Conservation (phyloP, 2,797 vertebrate species). For the Botia kubotai region DNA sequence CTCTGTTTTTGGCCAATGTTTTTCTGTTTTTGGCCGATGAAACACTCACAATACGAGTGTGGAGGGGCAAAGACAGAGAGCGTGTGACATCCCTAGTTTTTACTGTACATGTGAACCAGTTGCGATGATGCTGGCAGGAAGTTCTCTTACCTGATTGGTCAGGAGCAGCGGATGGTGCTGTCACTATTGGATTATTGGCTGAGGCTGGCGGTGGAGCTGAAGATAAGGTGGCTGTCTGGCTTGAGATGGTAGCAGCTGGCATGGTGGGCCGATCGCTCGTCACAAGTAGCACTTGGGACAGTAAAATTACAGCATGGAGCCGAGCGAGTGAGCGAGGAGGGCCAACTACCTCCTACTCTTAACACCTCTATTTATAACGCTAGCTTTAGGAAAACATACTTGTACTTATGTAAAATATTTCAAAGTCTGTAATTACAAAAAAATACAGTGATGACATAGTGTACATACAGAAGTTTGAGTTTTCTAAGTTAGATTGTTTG, state of each 20-base stretch:
- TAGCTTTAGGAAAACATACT: constrained; percentile 24
- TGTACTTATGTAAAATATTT: constrained; percentile 38
- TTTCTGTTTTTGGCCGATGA: too few species aligned
- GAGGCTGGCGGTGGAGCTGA: constrained; percentile 24
- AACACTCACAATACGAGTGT: too few species aligned
- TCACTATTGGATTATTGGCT: constrained; percentile 23
- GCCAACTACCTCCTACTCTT: constrained; percentile 39
- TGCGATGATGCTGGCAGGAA: not conserved
- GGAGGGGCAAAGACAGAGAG: too few species aligned
- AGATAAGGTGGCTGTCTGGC: constrained; percentile 37
- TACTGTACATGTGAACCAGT: not conserved
- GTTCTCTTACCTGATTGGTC: constrained; percentile 39
- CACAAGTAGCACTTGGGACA: constrained; percentile 48
- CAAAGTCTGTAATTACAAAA: constrained; percentile 11
- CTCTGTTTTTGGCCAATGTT: constrained; percentile 6
- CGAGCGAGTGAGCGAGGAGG: constrained; percentile 23
- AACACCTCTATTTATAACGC: constrained; percentile 41
- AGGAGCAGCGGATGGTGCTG: constrained; percentile 4
- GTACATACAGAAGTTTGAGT: not conserved
- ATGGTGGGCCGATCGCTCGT: constrained; percentile 46
- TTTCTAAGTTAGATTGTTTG: not conserved
- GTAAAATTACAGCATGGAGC: constrained; percentile 36
- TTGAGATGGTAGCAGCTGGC: constrained; percentile 45
- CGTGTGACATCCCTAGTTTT: not conserved
- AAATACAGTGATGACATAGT: not conserved